Percentiles rank a stretch among this genome's conserved stretches.
phyloP scores from a whole-genome alignment of 2,113 vertebrate species.

The Hippotragus niger region DNA sequence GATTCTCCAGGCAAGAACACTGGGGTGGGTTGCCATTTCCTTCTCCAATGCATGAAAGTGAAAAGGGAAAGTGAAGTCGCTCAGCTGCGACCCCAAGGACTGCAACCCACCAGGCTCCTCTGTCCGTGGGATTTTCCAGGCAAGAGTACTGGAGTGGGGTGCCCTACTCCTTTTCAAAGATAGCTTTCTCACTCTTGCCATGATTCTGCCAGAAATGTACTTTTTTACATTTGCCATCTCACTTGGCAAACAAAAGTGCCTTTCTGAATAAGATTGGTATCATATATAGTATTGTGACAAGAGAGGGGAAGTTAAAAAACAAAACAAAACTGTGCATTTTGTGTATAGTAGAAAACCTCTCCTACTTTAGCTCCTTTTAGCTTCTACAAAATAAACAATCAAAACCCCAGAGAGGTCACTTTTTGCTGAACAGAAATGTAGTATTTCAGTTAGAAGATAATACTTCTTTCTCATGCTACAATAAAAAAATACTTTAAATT shows the following conservation, averaged over 20 bases:
- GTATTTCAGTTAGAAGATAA: neutral
- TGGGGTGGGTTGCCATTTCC: too few species aligned
- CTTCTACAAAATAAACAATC: neutral
- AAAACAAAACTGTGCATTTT: neutral
- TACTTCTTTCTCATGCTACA: neutral
- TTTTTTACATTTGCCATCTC: neutral
- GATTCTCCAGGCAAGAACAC: too few species aligned
- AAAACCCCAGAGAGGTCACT: neutral
- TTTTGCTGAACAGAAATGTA: neutral
- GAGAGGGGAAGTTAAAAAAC: neutral
- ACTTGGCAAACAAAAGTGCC: conserved; percentile 33
- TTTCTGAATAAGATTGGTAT: neutral
- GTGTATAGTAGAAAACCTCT: neutral
- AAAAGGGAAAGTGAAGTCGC: too few species aligned
- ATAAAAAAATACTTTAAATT: neutral
- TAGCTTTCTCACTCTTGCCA: conserved; percentile 1
- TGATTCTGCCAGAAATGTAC: neutral
- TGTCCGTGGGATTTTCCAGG: too few species aligned
- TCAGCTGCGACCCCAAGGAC: too few species aligned
- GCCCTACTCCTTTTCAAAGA: neutral
- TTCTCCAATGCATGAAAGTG: too few species aligned
- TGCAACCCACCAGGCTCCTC: too few species aligned
- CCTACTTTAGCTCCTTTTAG: neutral
- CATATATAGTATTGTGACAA: neutral
- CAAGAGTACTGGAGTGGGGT: too few species aligned